These are phyloP conservation scores for Lagodon rhomboides DNA, from an alignment of 2,797 vertebrate species.

Conservation along the genomic window DNA sequence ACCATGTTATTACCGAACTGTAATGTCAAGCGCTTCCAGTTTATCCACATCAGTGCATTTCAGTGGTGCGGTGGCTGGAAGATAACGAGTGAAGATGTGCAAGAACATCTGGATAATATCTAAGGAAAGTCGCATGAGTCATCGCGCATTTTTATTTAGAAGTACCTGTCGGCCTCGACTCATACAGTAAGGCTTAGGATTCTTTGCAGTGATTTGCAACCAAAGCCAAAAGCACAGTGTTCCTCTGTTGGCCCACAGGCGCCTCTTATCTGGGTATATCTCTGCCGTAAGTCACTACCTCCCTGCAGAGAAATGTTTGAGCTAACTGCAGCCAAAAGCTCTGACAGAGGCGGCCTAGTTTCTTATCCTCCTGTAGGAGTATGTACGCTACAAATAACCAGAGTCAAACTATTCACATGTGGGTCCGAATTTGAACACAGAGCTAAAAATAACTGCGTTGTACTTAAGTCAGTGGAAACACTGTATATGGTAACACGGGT, in stretches of 20 bases:
- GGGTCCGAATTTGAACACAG: conserved; percentile 60
- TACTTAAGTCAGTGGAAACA: conserved; percentile 71
- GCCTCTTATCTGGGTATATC: conserved; percentile 76
- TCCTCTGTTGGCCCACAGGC: conserved; percentile 53
- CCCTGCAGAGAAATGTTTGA: conserved; percentile 67
- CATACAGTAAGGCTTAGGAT: conserved; percentile 16
- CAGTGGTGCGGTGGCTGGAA: background rate
- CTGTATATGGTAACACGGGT: conserved; percentile 80
- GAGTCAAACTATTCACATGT: conserved; percentile 65
- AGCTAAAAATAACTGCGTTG: conserved; percentile 81
- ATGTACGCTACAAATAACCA: conserved; percentile 62
- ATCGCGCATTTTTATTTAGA: conserved; percentile 9
- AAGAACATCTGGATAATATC: conserved; percentile 11
- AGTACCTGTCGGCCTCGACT: conserved; percentile 8
- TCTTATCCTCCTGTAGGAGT: conserved; percentile 59
- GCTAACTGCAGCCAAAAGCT: conserved; percentile 63
- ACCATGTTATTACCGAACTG: too few species aligned
- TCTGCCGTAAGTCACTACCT: conserved; percentile 71
- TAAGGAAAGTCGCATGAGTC: conserved; percentile 15
- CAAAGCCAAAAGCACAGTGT: conserved; percentile 28
- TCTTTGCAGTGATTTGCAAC: conserved; percentile 59
- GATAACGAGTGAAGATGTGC: background rate
- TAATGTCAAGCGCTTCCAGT: too few species aligned
- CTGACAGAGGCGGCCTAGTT: conserved; percentile 52
- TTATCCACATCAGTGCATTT: conserved; percentile 1